A percentile compares a stretch with the other conserved stretches of the same genome.
phyloP scores from a whole-genome alignment of 2,113 vertebrate species.

The Nothoprocta perdicaria region DNA sequence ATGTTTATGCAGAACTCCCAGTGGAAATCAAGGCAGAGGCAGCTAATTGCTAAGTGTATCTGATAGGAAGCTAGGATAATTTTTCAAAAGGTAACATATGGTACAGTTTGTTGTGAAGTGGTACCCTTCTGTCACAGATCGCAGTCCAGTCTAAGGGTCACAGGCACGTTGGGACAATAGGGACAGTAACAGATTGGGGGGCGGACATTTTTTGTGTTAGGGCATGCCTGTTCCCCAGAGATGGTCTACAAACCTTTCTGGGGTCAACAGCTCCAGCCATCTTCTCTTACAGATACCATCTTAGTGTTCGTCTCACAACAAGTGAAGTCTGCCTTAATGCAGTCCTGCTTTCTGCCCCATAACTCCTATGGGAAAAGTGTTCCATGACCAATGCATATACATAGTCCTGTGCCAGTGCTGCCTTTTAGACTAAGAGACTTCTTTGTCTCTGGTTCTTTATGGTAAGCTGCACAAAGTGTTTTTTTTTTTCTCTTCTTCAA shows the following conservation, averaged over 20 bases:
- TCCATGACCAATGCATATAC: background rate
- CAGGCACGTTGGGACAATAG: background rate
- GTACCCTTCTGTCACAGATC: background rate
- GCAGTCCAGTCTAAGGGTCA: background rate
- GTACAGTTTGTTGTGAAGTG: background rate
- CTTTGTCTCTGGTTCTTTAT: background rate
- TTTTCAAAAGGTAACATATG: constrained; percentile 19
- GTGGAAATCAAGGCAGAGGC: constrained; percentile 32
- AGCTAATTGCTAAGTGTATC: constrained; percentile 1
- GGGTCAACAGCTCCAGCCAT: background rate
- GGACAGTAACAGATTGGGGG: background rate
- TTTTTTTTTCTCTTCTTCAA: background rate
- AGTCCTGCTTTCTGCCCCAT: background rate
- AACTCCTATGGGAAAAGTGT: background rate
- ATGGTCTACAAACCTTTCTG: background rate
- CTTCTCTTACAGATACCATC: background rate
- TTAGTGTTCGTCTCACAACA: background rate
- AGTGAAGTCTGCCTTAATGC: background rate
- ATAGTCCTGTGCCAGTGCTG: background rate
- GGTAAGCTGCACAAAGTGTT: background rate
- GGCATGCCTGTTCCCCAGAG: background rate
- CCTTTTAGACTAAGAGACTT: background rate
- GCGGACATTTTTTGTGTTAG: background rate
- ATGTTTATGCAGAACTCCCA: background rate
- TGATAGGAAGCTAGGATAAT: background rate